Base-by-base conservation (phyloP, 2,888 invertebrate genomes). In the Pherbina coryleti region DNA sequence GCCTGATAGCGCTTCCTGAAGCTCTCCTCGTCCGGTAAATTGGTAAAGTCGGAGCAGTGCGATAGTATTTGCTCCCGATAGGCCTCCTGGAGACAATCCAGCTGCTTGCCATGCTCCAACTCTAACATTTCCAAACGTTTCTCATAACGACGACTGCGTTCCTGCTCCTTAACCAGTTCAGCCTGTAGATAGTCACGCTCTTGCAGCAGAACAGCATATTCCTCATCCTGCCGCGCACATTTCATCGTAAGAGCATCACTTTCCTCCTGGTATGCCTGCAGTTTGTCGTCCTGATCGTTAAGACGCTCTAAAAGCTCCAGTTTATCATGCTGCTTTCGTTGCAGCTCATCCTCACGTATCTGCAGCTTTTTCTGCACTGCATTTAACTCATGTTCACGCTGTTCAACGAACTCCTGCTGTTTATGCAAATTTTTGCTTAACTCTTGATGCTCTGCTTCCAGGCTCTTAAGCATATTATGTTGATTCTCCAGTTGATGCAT, bases 91-190 rank as follows among this genome's bases (percentile, higher is more conserved):
- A 96, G 90, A 84, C 94, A 94, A 85, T 95, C 95, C 76, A 96
- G 92, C 88, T 96, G 96, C 83, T 94, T 94, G 75, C 94, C 93
- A 89, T 96, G 95, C 89, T 97, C 97, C 8, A 94, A 93, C 88
- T 96, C 95, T 78, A 96, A 91, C 51, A 94, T 92, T 81, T 93
- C 93, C 80, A 95, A 91, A 28, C 94, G 91, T 51, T 93, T 92
- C 87, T 95, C 94, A 83, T 95, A 90, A 80, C 93, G 92, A 78
- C 93, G 92, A 77, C 94, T 93, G 78, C 94, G 93, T 84, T 95
- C 95, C 49, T 94, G 90, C 79, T 92, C 91, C 37, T 92, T 92
- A 81, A 92, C 92, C 87, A 92, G 90, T 79, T 93, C 91, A 84
- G 92, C 91, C 88, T 92, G 92, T 9, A 90, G 82, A 57, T 86